phyloP scores from a whole-genome alignment of 2,888 invertebrate species.

The Drosophila nigritarsus region DNA sequence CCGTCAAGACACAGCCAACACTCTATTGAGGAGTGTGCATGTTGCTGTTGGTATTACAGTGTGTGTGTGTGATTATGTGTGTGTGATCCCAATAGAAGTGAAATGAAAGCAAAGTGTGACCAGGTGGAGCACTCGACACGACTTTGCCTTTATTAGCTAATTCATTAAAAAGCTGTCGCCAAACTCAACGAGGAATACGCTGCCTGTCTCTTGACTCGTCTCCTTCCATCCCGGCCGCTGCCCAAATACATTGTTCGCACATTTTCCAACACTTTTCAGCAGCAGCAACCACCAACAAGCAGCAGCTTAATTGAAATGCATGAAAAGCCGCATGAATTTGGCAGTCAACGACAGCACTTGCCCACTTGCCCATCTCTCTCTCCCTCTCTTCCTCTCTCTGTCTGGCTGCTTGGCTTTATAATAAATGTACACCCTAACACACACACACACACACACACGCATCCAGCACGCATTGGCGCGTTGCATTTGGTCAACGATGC shows the following conservation, averaged over 20 bases:
- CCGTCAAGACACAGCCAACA: slow-evolving; percentile 57
- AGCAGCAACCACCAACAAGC: slow-evolving; percentile 46
- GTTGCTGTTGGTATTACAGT: not conserved
- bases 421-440: slow-evolving; percentile 52
- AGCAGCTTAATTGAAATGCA: slow-evolving; percentile 76
- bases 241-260: slow-evolving; percentile 57
- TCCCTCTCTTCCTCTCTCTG: not conserved
- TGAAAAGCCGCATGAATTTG: slow-evolving; percentile 78
- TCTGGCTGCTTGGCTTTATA: slow-evolving; percentile 56
- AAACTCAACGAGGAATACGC: slow-evolving; percentile 24
- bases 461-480: slow-evolving; percentile 51
- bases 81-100: slow-evolving; percentile 28
- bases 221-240: not conserved
- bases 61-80: slow-evolving; percentile 13
- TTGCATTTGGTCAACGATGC: slow-evolving; percentile 55
- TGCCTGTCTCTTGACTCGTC: not conserved
- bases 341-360: slow-evolving; percentile 67
- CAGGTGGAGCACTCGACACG: slow-evolving; percentile 45
- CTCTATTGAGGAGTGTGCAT: slow-evolving; percentile 37
- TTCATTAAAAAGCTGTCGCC: slow-evolving; percentile 70
- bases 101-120: slow-evolving; percentile 42
- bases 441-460: slow-evolving; percentile 13
- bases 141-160: slow-evolving; percentile 70
- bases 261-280: slow-evolving; percentile 65
- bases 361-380: slow-evolving; percentile 1